Evolutionary conservation across 2,113 vertebrate species (phyloP).

Genomic region (Cariama cristata): DNA sequence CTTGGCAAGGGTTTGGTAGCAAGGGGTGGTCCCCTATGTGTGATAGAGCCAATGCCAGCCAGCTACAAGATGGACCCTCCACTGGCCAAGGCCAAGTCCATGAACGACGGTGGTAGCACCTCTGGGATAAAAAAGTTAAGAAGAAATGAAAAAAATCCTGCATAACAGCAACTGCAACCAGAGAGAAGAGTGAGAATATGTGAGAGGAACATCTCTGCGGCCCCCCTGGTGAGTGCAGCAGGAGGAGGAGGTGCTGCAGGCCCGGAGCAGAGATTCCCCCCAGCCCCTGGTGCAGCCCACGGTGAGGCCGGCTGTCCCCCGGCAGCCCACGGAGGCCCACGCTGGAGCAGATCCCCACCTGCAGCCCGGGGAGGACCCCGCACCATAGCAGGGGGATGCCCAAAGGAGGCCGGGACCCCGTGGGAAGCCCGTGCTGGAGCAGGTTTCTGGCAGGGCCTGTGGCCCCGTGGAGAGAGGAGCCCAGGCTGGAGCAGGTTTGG

Average conservation of each 20-base stretch:
- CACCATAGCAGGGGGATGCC: neutral
- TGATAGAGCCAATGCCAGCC: neutral
- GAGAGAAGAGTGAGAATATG: neutral
- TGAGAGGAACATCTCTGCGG: neutral
- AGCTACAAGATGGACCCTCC: neutral
- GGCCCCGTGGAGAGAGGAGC: neutral
- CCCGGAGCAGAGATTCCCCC: neutral
- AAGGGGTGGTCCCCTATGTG: rapidly evolving
- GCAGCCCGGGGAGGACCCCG: rapidly evolving
- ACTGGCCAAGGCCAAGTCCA: neutral
- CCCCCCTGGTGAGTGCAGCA: neutral
- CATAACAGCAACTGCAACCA: too few relatives aligned
- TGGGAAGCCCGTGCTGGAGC: neutral
- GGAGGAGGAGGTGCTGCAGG: neutral
- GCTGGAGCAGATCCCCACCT: neutral
- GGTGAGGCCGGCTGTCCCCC: neutral
- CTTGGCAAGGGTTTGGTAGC: neutral
- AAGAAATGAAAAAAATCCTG: neutral
- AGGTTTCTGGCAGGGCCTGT: neutral
- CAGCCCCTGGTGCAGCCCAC: neutral
- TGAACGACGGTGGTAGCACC: neutral
- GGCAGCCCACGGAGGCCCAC: neutral
- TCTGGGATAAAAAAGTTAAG: rapidly evolving
- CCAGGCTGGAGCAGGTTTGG: too few relatives aligned
- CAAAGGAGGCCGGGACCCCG: neutral